These are phyloP conservation scores for Periphyllus acericola DNA, from an alignment of 2,888 invertebrate genomes.

Conservation along the genomic window DNA sequence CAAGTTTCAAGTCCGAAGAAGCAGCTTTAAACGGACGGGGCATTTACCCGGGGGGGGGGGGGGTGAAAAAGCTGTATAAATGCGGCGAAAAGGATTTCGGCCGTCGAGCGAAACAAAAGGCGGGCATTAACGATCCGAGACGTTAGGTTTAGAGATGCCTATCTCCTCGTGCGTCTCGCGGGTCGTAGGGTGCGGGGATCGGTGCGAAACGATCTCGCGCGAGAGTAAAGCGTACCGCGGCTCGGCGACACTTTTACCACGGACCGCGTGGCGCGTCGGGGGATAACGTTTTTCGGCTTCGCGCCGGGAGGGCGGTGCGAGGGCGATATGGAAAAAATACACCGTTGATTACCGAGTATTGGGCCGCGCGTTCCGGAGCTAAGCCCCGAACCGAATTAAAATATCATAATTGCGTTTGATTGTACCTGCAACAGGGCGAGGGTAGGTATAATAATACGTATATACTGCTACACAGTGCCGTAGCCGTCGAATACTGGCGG, in stretches of 20 bases:
- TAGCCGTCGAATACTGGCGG: too few relatives aligned
- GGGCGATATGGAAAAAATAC: not conserved
- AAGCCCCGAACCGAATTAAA: not conserved
- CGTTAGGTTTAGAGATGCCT: slow-evolving; percentile 54
- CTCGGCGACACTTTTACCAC: not conserved
- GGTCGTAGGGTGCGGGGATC: too few relatives aligned
- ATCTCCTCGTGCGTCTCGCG: not conserved
- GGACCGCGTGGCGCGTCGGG: not conserved
- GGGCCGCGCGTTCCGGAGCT: too few relatives aligned
- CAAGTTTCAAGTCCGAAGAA: slow-evolving; percentile 57
- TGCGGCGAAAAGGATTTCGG: slow-evolving; percentile 48
- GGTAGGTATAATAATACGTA: too few relatives aligned
- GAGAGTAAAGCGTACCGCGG: not conserved
- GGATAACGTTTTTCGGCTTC: not conserved
- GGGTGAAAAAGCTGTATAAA: slow-evolving; percentile 36
- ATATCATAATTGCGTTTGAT: not conserved
- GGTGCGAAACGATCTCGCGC: not conserved
- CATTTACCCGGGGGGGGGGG: slow-evolving; percentile 12
- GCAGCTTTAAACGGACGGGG: slow-evolving; percentile 54
- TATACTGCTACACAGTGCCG: too few relatives aligned
- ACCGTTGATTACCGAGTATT: not conserved
- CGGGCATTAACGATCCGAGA: slow-evolving; percentile 59
- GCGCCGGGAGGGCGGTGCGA: too few relatives aligned
- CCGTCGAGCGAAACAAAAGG: slow-evolving; percentile 58
- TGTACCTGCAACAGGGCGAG: too few relatives aligned